phyloP scores from a whole-genome alignment of 2,797 vertebrate genomes.

The Astyanax mexicanus region DNA sequence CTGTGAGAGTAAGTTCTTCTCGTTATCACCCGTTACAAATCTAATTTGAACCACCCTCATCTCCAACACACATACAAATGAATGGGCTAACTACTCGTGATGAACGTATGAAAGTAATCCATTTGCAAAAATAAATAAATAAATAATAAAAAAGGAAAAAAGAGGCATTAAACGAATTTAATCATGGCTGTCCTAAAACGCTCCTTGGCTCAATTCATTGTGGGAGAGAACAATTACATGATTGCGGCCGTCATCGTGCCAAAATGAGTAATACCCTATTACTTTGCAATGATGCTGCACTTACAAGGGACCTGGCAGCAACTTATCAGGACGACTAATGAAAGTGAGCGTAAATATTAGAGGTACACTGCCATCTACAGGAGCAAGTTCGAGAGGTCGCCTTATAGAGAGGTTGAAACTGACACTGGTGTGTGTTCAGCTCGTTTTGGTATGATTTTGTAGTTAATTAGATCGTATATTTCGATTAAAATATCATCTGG shows the following conservation, averaged over 20 bases:
- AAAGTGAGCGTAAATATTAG: slow-evolving; percentile 57
- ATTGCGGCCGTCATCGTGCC: slow-evolving; percentile 48
- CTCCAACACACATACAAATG: background rate
- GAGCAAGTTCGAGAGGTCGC: slow-evolving; percentile 35
- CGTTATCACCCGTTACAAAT: slow-evolving; percentile 18
- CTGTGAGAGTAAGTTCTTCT: background rate
- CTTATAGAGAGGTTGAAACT: background rate
- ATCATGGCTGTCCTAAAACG: slow-evolving; percentile 35
- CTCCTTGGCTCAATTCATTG: slow-evolving; percentile 30
- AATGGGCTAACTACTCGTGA: background rate
- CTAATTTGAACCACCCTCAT: slow-evolving; percentile 18
- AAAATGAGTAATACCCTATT: slow-evolving; percentile 54
- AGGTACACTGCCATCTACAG: slow-evolving; percentile 70
- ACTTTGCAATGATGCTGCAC: slow-evolving; percentile 54
- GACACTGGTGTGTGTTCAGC: background rate
- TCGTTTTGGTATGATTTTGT: background rate
- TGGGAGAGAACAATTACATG: slow-evolving; percentile 50
- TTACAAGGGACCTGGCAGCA: slow-evolving; percentile 54
- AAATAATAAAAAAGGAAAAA: background rate
- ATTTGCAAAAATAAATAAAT: background rate
- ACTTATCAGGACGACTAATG: slow-evolving; percentile 48
- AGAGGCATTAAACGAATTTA: slow-evolving; percentile 38
- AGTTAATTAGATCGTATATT: too few relatives aligned
- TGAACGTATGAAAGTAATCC: slow-evolving; percentile 10
- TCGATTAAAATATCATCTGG: too few relatives aligned